These are phyloP conservation scores for Chlorodrepanis virens DNA, from an alignment of 2,113 vertebrate genomes.

Conservation along the genomic window DNA sequence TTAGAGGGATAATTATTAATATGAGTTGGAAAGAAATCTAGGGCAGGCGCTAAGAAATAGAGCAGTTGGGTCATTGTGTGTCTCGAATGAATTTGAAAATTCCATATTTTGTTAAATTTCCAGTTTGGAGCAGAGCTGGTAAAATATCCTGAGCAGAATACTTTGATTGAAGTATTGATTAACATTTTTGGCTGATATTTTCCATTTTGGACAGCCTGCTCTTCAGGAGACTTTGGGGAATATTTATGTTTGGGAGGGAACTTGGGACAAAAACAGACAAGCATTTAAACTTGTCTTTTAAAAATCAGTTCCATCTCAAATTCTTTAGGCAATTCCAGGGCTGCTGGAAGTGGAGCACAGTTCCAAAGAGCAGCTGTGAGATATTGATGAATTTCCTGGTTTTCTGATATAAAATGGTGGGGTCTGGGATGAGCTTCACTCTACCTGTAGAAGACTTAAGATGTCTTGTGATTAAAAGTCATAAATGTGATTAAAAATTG, in stretches of 20 bases:
- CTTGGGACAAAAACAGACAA: background rate
- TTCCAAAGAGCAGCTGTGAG: background rate
- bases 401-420: background rate
- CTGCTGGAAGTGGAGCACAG: background rate
- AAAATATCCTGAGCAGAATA: background rate
- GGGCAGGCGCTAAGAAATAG: background rate
- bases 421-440: background rate
- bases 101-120: background rate
- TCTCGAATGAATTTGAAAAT: background rate
- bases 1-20: background rate
- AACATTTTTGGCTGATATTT: background rate
- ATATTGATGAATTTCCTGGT: background rate
- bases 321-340: background rate
- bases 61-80: background rate
- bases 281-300: background rate
- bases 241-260: background rate
- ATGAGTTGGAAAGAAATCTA: background rate
- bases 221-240: background rate
- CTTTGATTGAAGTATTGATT: background rate
- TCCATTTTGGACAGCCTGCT: background rate
- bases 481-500: background rate
- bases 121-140: background rate
- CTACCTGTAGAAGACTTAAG: background rate
- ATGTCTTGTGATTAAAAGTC: background rate
- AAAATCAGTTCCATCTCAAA: background rate